These are phyloP conservation scores for Falco berigora DNA, from an alignment of 2,797 vertebrate species.

Conservation along the genomic window DNA sequence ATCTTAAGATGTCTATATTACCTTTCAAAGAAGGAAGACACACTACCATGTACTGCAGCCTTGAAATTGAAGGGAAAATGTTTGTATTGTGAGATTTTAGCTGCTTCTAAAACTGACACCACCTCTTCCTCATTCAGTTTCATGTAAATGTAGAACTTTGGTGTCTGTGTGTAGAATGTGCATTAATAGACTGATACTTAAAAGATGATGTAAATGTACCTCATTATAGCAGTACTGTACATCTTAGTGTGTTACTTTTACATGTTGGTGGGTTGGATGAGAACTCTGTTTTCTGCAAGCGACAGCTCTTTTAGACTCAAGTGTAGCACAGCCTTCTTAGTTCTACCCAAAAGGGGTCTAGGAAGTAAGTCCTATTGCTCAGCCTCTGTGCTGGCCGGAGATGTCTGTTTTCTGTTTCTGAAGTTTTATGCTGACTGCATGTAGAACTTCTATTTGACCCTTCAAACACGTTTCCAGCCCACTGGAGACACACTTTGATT, in stretches of 20 bases:
- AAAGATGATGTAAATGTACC: accelerated
- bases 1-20: neutral
- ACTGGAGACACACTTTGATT: slow-evolving; percentile 77
- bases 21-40: neutral
- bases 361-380: neutral
- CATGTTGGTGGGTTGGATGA: accelerated
- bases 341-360: neutral
- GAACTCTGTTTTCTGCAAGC: neutral
- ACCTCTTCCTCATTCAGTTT: neutral
- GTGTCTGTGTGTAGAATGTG: neutral
- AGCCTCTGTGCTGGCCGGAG: neutral
- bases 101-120: neutral
- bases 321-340: neutral
- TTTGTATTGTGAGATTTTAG: neutral
- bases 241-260: neutral
- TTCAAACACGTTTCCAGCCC: slow-evolving; percentile 77
- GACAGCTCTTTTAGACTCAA: neutral
- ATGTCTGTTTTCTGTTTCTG: neutral
- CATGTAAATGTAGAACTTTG: neutral
- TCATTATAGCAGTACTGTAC: neutral
- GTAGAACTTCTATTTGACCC: slow-evolving; percentile 77
- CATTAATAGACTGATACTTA: neutral
- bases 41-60: too few relatives aligned
- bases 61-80: neutral
- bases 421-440: slow-evolving; percentile 68